Percentiles rank a stretch among this genome's conserved stretches.
Evolutionary conservation across 2,888 invertebrate genomes (phyloP).

Genomic region (Sthenelais limicola): DNA sequence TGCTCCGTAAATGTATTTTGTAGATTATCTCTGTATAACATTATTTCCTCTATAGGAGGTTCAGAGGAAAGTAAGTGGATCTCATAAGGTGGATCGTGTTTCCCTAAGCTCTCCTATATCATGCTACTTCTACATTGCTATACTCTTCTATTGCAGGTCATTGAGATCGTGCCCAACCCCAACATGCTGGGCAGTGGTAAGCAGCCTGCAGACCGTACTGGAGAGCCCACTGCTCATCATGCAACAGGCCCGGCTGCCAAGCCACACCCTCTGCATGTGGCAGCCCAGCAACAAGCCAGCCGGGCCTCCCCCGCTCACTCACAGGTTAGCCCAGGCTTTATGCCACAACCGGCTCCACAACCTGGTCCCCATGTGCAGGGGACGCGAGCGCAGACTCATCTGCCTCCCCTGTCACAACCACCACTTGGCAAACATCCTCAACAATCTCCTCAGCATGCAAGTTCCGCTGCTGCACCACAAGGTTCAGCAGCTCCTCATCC

Average conservation of each 20-base stretch:
- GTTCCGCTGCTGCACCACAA: background rate
- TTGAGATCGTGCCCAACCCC: conserved; percentile 58
- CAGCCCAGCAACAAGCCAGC: conserved; percentile 41
- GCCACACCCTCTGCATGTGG: background rate
- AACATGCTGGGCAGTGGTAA: too few relatives aligned
- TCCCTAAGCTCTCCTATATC: too few relatives aligned
- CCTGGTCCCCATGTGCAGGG: background rate
- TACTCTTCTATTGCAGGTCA: conserved; percentile 52
- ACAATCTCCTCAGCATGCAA: background rate
- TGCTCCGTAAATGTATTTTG: too few relatives aligned
- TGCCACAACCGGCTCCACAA: background rate
- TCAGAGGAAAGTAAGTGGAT: too few relatives aligned
- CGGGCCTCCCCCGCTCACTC: conserved; percentile 41
- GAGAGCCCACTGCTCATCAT: background rate
- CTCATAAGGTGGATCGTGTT: too few relatives aligned
- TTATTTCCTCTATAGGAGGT: too few relatives aligned
- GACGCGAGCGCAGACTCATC: too few relatives aligned
- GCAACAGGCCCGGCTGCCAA: background rate
- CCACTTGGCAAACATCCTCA: too few relatives aligned
- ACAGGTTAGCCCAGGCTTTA: background rate
- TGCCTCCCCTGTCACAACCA: too few relatives aligned
- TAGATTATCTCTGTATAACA: too few relatives aligned
- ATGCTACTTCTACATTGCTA: too few relatives aligned
- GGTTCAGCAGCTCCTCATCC: conserved; percentile 9
- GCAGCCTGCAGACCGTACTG: background rate